Conservation (phyloP, 2,888 invertebrate genomes). For the Phyllotreta striolata region DNA sequence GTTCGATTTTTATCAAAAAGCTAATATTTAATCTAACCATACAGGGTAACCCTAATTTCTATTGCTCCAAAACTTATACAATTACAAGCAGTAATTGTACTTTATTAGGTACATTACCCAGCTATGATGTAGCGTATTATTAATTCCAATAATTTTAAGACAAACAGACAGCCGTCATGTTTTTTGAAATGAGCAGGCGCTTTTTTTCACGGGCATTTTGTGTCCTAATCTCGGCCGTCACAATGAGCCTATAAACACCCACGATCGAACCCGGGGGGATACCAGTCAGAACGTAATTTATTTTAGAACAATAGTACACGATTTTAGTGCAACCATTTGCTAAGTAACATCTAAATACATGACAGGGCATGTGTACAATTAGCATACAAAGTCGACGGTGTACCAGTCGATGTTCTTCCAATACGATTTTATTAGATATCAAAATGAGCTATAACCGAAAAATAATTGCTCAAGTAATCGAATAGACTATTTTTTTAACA, state of each 20-base stretch:
- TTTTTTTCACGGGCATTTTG: constrained; percentile 27
- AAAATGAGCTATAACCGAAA: constrained; percentile 36
- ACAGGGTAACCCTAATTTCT: too few relatives aligned
- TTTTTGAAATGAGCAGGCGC: constrained; percentile 24
- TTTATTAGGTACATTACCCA: too few relatives aligned
- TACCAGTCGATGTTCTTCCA: too few relatives aligned
- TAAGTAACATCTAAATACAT: constrained; percentile 60
- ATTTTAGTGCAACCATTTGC: constrained; percentile 60
- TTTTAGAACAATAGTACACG: constrained; percentile 62
- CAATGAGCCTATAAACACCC: constrained; percentile 59
- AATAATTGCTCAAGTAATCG: too few relatives aligned
- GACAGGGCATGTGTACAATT: constrained; percentile 61
- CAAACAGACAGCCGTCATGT: too few relatives aligned
- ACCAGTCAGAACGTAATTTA: constrained; percentile 59
- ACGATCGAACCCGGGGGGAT: constrained; percentile 48
- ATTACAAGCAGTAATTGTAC: too few relatives aligned
- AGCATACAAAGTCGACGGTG: constrained; percentile 60
- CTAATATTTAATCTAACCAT: too few relatives aligned
- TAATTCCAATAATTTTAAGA: too few relatives aligned
- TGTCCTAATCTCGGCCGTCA: constrained; percentile 50
- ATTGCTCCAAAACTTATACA: too few relatives aligned
- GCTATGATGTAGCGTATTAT: too few relatives aligned
- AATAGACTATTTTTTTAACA: too few relatives aligned
- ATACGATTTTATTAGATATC: constrained; percentile 35
- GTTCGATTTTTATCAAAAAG: not conserved